Base-by-base conservation (phyloP, 2,888 invertebrate genomes). In the Leucoma salicis region DNA sequence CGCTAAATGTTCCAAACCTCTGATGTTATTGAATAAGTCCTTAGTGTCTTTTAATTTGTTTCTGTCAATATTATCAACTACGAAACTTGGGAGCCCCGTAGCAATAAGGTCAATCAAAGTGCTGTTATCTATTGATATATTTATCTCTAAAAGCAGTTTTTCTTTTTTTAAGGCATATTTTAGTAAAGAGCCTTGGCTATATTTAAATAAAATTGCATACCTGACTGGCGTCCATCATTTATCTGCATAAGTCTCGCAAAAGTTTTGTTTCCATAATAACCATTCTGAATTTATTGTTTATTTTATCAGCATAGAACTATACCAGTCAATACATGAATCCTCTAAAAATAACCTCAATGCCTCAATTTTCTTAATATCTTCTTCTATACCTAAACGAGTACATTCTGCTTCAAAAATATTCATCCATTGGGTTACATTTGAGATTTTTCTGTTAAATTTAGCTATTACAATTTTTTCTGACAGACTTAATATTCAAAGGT, bases 121-220 rank as follows among this genome's bases (percentile, higher is more conserved):
- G 0, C 13, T 4, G 14, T 24, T 44, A 38, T 49, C 49, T 8
- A 53, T 47, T 1, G 27, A 42, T 18, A 31, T 49, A 10, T 42
- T 49, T 7, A 45, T 32, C 12, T 49, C 44, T 25, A 50, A 33
- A 18, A 33, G 12, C 2, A 33, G 32, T n/a, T 18, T 33, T 18
- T 33, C 32, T 38, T 54, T 59, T 32, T 53, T 56, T 21, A 49
- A 14, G 7, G 54, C 53, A 47, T 55, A 58, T 2, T 58, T 48
- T 27, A 27, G 11, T 27, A 27, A 27, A 10, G 27, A 27, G 27
- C 27, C 27, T n/a, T 27, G 27, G 3, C 3, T 31, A 31, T 53
- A 55, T 48, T 51, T 55, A 47, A 48, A 55, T 13, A 13, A 8
- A 8, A 53, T 12, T 15, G 58, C 58, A 45, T 55, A 55, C 37